Evolutionary conservation across 2,888 invertebrate species (phyloP).

Genomic region (Tolmerus cingulatus): DNA sequence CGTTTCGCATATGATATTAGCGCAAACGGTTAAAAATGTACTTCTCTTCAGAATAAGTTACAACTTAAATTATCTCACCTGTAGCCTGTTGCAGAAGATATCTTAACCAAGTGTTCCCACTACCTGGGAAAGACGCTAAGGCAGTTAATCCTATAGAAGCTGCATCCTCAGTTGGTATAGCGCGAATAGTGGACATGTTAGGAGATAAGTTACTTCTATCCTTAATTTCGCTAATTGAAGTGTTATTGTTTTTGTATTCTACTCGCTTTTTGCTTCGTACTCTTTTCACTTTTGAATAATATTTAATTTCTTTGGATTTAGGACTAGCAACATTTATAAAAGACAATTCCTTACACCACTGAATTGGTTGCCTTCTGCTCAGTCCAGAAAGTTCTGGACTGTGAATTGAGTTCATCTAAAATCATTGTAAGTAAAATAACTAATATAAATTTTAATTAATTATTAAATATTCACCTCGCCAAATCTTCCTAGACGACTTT

Average conservation of each 20-base stretch:
- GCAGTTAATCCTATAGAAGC: constrained; percentile 63
- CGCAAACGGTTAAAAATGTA: no score
- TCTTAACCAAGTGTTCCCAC: constrained; percentile 84
- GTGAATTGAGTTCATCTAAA: constrained; percentile 51
- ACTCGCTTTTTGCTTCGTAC: neutral
- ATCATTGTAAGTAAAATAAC: neutral
- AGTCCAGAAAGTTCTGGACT: constrained; percentile 58
- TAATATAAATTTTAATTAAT: neutral
- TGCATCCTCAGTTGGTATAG: neutral
- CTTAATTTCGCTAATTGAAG: neutral
- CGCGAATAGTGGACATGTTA: neutral
- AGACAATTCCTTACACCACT: constrained; percentile 61
- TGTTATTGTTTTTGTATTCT: neutral
- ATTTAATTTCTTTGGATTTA: neutral
- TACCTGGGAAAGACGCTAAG: constrained; percentile 82
- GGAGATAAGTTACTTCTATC: neutral
- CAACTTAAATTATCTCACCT: constrained; percentile 63
- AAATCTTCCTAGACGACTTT: constrained; percentile 58
- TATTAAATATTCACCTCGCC: constrained; percentile 57
- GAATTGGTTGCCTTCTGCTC: constrained; percentile 59
- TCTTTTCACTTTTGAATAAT: neutral
- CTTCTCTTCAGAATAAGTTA: neutral
- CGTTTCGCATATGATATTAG: no score
- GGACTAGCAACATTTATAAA: constrained; percentile 50
- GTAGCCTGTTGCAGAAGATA: constrained; percentile 81